Percentiles rank a stretch among this genome's conserved stretches.
These are phyloP conservation scores for Premnoplex brunnescens DNA, from an alignment of 2,797 vertebrate species.

Conservation along the genomic window DNA sequence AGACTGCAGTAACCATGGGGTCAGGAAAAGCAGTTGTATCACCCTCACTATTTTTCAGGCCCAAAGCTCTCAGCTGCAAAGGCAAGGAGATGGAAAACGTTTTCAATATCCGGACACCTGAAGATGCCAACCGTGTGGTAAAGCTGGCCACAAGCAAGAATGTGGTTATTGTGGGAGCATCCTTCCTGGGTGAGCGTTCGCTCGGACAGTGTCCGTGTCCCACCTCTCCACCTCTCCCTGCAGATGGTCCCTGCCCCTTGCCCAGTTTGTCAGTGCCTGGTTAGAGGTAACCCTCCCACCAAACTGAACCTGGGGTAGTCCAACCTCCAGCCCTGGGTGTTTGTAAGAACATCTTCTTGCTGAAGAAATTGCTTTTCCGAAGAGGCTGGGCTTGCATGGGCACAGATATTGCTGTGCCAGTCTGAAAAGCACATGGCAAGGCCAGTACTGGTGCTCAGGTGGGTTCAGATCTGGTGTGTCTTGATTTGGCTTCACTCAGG, in stretches of 20 bases:
- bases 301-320: neutral
- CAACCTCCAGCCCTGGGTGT: neutral
- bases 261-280: neutral
- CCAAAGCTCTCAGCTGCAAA: slow-evolving; percentile 91
- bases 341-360: neutral
- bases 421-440: neutral
- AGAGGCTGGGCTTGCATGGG: neutral
- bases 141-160: slow-evolving; percentile 91
- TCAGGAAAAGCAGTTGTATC: neutral
- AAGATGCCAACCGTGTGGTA: slow-evolving; percentile 92
- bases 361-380: neutral
- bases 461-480: neutral
- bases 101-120: slow-evolving; percentile 89
- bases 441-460: neutral
- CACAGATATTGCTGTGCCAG: neutral
- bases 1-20: neutral
- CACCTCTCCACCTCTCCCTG: neutral
- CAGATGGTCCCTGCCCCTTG: neutral
- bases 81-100: slow-evolving; percentile 92
- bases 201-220: accelerated
- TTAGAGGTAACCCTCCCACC: neutral
- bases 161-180: slow-evolving; percentile 93
- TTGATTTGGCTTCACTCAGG: neutral
- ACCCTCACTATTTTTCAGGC: slow-evolving; percentile 74
- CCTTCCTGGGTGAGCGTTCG: slow-evolving; percentile 87